Evolutionary conservation across 2,113 vertebrate genomes (phyloP).

Genomic region (Spilogale gracilis): DNA sequence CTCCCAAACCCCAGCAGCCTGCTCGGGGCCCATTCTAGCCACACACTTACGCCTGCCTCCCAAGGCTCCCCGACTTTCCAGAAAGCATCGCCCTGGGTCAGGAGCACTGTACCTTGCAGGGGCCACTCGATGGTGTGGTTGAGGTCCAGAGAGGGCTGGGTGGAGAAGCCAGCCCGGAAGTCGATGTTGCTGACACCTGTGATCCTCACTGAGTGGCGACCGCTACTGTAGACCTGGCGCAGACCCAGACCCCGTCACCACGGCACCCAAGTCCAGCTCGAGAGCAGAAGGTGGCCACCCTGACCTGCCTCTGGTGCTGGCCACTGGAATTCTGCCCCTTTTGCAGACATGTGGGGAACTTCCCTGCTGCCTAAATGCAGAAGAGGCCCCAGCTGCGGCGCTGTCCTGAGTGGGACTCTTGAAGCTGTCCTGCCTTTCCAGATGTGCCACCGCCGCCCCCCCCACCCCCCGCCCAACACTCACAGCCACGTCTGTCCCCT

Average conservation of each 20-base stretch:
- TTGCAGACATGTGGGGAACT: not conserved
- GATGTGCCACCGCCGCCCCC: too few species aligned
- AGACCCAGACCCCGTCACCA: not conserved
- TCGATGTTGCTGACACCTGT: conserved; percentile 93
- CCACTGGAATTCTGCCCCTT: not conserved
- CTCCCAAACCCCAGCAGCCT: not conserved
- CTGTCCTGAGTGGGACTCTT: rapidly evolving
- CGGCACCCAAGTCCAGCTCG: rapidly evolving
- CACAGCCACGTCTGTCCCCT: not conserved
- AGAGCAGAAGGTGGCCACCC: rapidly evolving
- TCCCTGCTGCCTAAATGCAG: not conserved
- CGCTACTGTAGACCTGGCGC: conserved; percentile 91
- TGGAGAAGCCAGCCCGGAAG: conserved; percentile 94
- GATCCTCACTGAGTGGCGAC: conserved; percentile 94
- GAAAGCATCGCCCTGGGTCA: rapidly evolving
- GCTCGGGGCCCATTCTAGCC: not conserved
- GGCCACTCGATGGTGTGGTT: conserved; percentile 91
- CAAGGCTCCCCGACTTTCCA: not conserved
- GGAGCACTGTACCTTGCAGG: conserved; percentile 89
- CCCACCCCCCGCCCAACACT: too few species aligned
- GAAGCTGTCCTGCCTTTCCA: not conserved
- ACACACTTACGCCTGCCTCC: not conserved
- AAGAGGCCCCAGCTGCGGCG: not conserved
- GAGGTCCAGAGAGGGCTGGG: conserved; percentile 87
- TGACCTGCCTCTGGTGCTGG: not conserved